These are phyloP conservation scores for Syncerus caffer DNA, from an alignment of 2,797 vertebrate species.

Conservation along the genomic window DNA sequence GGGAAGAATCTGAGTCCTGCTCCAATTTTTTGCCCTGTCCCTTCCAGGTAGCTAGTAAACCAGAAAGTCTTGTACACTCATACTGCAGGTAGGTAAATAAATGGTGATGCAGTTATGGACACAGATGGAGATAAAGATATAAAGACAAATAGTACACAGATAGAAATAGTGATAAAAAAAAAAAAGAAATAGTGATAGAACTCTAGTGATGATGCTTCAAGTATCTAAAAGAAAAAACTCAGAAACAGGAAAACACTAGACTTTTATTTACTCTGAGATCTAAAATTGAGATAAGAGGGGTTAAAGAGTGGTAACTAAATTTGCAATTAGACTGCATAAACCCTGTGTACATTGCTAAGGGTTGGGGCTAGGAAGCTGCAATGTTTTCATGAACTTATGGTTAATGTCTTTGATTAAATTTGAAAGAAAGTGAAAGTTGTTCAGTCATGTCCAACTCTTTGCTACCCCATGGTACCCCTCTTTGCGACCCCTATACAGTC, in stretches of 20 bases:
- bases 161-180: not conserved
- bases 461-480: not conserved
- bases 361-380: not conserved
- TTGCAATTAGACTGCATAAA: not conserved
- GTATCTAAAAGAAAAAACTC: not conserved
- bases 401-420: slow-evolving; percentile 9
- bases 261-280: not conserved
- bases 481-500: not conserved
- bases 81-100: not conserved
- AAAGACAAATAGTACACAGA: not conserved
- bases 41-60: not conserved
- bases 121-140: not conserved
- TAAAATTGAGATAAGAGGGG: not conserved
- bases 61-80: not conserved
- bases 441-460: not conserved
- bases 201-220: not conserved
- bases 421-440: not conserved
- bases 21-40: not conserved
- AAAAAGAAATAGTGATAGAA: not conserved
- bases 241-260: not conserved
- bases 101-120: too few species aligned
- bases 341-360: fast-evolving
- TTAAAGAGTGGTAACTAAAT: not conserved
- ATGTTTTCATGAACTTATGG: not conserved
- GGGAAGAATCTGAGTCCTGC: not conserved